phyloP scores from a whole-genome alignment of 2,888 invertebrate species.

The Idaea straminata region DNA sequence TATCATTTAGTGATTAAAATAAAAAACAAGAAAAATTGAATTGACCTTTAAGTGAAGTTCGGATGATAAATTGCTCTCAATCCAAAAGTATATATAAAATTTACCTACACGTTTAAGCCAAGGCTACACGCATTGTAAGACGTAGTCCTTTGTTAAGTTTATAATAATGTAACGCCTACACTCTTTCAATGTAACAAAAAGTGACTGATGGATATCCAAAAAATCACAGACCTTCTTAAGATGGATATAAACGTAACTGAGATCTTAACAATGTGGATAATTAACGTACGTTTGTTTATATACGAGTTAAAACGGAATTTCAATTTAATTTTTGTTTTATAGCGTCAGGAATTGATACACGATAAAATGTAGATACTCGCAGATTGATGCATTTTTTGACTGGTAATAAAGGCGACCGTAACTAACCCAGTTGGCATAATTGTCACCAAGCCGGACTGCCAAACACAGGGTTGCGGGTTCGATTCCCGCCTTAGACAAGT shows the following conservation, averaged over 20 bases:
- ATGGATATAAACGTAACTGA: background rate
- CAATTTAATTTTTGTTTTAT: too few species aligned
- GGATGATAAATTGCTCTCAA: constrained; percentile 4
- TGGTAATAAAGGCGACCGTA: too few species aligned
- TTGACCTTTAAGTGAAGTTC: background rate
- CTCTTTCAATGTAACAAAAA: constrained; percentile 9
- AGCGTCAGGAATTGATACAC: too few species aligned
- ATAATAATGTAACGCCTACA: constrained; percentile 7
- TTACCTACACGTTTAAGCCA: background rate
- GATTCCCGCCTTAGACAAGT: too few species aligned
- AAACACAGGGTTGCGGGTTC: too few species aligned
- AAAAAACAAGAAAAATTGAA: background rate
- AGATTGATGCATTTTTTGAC: too few species aligned
- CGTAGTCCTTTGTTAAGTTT: background rate
- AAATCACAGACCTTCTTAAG: constrained; percentile 6
- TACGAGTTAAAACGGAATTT: too few species aligned
- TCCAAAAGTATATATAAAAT: background rate
- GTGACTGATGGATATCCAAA: constrained; percentile 5
- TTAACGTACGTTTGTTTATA: background rate
- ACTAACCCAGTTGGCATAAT: too few species aligned
- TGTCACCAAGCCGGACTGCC: too few species aligned
- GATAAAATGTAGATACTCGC: too few species aligned
- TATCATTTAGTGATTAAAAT: background rate
- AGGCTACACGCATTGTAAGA: constrained; percentile 3
- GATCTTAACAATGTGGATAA: background rate